These are phyloP conservation scores for Pteropus rufus DNA, from an alignment of 2,797 vertebrate species.

Conservation along the genomic window DNA sequence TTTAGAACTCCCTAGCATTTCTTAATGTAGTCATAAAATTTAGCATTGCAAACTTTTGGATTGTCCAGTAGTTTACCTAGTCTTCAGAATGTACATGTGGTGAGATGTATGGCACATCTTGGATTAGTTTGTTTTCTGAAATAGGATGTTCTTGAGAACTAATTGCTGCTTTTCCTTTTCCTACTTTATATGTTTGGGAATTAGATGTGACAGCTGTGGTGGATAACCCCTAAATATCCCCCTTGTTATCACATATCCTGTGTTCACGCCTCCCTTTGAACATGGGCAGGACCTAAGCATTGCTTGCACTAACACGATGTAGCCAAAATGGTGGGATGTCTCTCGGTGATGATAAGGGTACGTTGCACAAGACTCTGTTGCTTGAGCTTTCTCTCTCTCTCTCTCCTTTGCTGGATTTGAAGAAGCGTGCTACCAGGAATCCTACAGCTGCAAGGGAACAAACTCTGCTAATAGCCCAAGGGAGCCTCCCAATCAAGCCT, in stretches of 20 bases:
- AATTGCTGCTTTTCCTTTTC: background rate
- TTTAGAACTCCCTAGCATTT: background rate
- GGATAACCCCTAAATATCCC: background rate
- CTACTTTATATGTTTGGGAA: background rate
- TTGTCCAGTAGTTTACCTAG: too few relatives aligned
- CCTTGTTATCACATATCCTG: rapidly evolving
- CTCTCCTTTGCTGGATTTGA: background rate
- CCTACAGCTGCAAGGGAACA: background rate
- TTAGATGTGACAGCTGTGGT: background rate
- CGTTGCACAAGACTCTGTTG: rapidly evolving
- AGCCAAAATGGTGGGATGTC: background rate
- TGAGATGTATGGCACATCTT: background rate
- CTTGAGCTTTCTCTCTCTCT: too few relatives aligned
- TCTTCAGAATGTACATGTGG: background rate
- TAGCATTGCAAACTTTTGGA: background rate
- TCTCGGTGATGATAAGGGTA: background rate
- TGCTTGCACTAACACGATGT: rapidly evolving
- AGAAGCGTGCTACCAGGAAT: background rate
- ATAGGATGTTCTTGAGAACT: background rate
- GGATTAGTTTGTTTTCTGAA: background rate
- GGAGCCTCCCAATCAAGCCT: background rate
- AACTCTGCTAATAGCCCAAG: background rate
- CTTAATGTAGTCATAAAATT: background rate
- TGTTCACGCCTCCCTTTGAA: background rate
- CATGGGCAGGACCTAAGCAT: too few relatives aligned